Base-by-base conservation (phyloP, 2,797 vertebrate species). In the Falco berigora region DNA sequence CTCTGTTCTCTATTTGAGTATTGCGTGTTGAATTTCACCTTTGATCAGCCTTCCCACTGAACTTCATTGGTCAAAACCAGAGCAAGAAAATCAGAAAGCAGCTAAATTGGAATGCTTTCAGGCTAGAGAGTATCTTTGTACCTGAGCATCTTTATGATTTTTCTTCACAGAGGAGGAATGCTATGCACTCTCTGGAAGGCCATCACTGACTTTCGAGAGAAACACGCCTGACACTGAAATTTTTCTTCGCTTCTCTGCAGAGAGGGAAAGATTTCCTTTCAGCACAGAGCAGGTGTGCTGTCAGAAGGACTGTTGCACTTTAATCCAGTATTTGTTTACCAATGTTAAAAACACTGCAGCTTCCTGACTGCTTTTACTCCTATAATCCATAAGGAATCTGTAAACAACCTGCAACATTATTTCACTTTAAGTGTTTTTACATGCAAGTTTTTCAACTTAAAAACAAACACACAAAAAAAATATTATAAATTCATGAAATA, bases 111-210 rank as follows among this genome's bases (percentile, higher is more conserved):
- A 78, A 59, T 15, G 16, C 44, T 88, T 90, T 77, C 46, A 73
- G 53, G 14, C 50, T 64, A 20, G 42, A 66, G 49, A 75, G 14
- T 80, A 17, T 61, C 38, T 83, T 80, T 91, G 46, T 80, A 75
- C 32, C 63, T 96, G 69, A 96, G 53, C 66, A 67, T 89, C 77
- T 93, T 47, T 94, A 13, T 88, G 34, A 12, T 85, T 96, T 77
- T 95, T 83, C 56, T 94, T 96, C 89, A 52, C 98, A 99, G 99
- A 97, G 99, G 99, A 58, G 99, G 99, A 84, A 98, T 99, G 96
- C 98, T 99, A 73, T 99, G 99, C 97, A 98, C 98, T 1, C 98
- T 99, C 59, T 99, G 99, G 99, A 99, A 98, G 96, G 99, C 99
- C 95, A 99, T 99, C 97, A 97, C 95, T 49, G 99, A 99, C 96